Evolutionary conservation across 1,140 invertebrate species (phyloP).

Genomic region (Patella vulgata): DNA sequence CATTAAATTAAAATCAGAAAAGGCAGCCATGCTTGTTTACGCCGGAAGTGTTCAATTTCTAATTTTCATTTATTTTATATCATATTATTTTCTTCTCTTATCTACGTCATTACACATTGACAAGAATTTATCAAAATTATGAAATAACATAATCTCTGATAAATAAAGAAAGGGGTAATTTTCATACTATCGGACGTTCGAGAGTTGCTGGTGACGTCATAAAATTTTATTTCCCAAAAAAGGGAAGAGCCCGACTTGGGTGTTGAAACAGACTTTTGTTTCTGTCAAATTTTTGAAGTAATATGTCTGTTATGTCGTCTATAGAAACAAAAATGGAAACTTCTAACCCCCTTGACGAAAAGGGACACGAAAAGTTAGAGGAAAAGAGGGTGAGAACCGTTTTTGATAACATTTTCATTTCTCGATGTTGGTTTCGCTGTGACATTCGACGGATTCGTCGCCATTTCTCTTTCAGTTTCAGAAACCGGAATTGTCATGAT

Average conservation of each 20-base stretch:
- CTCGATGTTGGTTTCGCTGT: no score
- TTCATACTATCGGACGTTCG: not conserved
- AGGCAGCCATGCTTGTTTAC: not conserved
- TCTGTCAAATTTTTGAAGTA: conserved; percentile 9
- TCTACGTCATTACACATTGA: no score
- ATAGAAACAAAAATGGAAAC: conserved; percentile 56
- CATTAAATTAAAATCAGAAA: not conserved
- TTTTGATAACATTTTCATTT: no score
- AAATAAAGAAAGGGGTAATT: no score
- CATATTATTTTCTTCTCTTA: no score
- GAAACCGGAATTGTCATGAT: no score
- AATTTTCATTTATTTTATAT: no score
- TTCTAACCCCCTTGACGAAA: conserved; percentile 45
- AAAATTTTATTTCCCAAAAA: conserved; percentile 39
- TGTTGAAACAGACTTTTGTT: conserved; percentile 15
- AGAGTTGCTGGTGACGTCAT: conserved; percentile 41
- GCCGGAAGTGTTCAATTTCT: no score
- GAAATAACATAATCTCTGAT: no score
- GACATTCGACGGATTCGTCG: no score
- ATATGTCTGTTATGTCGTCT: conserved; percentile 34
- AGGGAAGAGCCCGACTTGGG: conserved; percentile 30
- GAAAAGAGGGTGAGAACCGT: conserved; percentile 49
- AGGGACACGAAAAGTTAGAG: conserved; percentile 39
- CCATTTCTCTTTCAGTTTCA: no score
- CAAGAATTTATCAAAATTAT: no score